These are phyloP conservation scores for Oriolus oriolus DNA, from an alignment of 2,113 vertebrate genomes.

Conservation along the genomic window DNA sequence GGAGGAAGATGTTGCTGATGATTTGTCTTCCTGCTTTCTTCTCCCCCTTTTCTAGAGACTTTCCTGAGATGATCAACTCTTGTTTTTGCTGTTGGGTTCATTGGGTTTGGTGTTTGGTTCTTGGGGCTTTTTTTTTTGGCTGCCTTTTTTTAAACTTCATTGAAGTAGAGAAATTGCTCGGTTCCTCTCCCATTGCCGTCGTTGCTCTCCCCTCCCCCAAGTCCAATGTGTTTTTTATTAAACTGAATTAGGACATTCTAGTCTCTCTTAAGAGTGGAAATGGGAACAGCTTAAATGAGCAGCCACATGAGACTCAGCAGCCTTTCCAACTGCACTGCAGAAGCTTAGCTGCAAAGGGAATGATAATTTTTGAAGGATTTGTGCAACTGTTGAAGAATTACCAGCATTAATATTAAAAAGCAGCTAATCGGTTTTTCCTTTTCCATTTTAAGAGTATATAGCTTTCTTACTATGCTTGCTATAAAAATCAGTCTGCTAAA, in stretches of 20 bases:
- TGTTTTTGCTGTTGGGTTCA: neutral
- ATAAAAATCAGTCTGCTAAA: neutral
- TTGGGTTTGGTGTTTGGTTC: neutral
- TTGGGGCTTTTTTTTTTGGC: neutral
- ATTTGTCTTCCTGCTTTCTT: conserved; percentile 35
- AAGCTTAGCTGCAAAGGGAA: conserved; percentile 37
- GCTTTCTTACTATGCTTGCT: neutral
- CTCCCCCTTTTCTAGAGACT: conserved; percentile 2
- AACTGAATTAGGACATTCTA: conserved; percentile 55
- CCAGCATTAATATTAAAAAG: conserved; percentile 42
- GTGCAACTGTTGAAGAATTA: conserved; percentile 33
- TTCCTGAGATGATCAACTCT: conserved; percentile 16
- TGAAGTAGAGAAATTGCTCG: neutral
- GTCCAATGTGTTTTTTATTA: conserved; percentile 49
- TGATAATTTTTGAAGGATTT: conserved; percentile 52
- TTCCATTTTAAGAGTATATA: neutral
- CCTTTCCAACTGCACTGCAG: conserved; percentile 39
- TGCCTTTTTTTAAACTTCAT: neutral
- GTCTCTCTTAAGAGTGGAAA: conserved; percentile 52
- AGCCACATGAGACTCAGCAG: conserved; percentile 48
- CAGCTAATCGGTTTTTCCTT: conserved; percentile 6
- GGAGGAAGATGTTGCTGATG: conserved; percentile 56
- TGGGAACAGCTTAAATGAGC: conserved; percentile 44
- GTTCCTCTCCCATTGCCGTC: neutral
- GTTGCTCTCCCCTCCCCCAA: neutral